phyloP scores from a whole-genome alignment of 2,797 vertebrate species.

The Aratinga solstitialis region DNA sequence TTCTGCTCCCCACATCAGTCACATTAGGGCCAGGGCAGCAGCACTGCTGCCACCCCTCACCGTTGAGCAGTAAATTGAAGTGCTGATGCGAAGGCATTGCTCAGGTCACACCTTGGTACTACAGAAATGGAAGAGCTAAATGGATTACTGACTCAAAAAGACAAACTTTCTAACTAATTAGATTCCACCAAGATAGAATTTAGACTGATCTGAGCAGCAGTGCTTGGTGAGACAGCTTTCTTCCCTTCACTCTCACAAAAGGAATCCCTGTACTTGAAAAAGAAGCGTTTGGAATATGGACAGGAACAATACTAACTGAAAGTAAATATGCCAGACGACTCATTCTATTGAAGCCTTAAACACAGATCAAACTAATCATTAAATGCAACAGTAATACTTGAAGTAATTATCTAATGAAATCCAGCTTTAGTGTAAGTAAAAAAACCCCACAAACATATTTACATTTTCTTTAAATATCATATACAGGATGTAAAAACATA shows the following conservation, averaged over 20 bases:
- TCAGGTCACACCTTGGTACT: not conserved
- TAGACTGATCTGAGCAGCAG: not conserved
- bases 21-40: not conserved
- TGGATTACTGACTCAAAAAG: not conserved
- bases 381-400: not conserved
- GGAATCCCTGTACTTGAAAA: not conserved
- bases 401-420: not conserved
- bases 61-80: not conserved
- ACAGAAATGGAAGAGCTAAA: not conserved
- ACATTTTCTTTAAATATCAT: not conserved
- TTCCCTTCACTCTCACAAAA: not conserved
- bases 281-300: not conserved
- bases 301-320: not conserved
- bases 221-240: not conserved
- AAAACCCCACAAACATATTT: not conserved
- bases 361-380: not conserved
- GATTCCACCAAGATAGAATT: not conserved
- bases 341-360: not conserved
- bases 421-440: not conserved
- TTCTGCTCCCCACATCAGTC: not conserved
- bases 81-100: not conserved
- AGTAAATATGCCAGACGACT: not conserved
- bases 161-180: not conserved
- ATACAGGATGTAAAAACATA: not conserved
- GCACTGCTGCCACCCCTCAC: not conserved